Evolutionary conservation across 2,113 vertebrate genomes (phyloP), one percentile per base, ranked within the genome.

Genomic region (Eclectus roratus): DNA sequence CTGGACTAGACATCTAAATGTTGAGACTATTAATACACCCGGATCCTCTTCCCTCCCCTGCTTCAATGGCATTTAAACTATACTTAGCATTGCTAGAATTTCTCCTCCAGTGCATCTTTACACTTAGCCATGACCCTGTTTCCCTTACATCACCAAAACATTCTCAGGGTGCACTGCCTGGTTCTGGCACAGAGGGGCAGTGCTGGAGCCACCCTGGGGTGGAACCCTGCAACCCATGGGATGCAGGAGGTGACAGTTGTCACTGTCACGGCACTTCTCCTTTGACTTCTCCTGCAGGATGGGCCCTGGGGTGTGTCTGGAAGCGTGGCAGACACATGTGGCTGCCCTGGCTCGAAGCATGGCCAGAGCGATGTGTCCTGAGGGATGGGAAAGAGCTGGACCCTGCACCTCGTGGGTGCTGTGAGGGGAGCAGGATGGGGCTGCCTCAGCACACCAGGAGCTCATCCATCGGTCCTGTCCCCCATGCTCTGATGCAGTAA

Each of bases 11-110:
- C 77, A 56, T 89, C 82, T 94, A 95, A 96, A 91, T 95, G 93
- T 50, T 96, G 91, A 78, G 52, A 87, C 94, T 97, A 96, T 97
- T 97, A 97, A 97, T 97, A 97, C 71, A 69, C 94, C 60, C 71
- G 0, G 80, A 95, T 97, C 96, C 87, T 89, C 70, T 97, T 97
- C 93, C 96, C 64, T 96, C n/a, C 47, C 17, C 76, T 73, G 60
- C 66, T 85, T 94, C 78, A 29, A 25, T 85, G 74, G 93, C 80
- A 92, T 88, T 89, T 94, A 53, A 88, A 69, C 87, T 93, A 94
- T 87, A 95, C 94, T 95, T 94, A 72, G 94, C 81, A 74, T 92
- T 93, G 88, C 80, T 89, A 37, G 80, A 74, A 93, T 93, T 89
- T 90, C 70, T 95, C 58, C 86, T 87, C 14, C 3, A 73, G 47